Percentiles rank a stretch among this genome's conserved stretches.
These are phyloP conservation scores for Acromyrmex heyeri DNA, from an alignment of 1,140 invertebrate species.

Conservation along the genomic window DNA sequence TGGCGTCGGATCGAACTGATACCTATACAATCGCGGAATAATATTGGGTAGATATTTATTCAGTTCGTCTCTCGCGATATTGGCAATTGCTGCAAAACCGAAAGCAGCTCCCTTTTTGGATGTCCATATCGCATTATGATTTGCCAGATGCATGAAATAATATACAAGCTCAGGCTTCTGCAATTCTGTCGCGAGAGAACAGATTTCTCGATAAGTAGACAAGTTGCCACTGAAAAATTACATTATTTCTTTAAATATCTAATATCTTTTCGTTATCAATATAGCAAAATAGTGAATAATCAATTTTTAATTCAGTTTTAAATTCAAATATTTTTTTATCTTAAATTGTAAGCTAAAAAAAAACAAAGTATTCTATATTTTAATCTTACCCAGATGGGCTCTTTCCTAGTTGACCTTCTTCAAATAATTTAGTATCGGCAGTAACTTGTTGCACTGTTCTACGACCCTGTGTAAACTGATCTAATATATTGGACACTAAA, in stretches of 20 bases:
- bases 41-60: constrained; percentile 94
- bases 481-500: constrained; percentile 92
- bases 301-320: not conserved
- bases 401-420: constrained; percentile 94
- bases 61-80: constrained; percentile 93
- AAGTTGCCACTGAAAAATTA: constrained; percentile 90
- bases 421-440: constrained; percentile 94
- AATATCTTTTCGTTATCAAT: constrained; percentile 19
- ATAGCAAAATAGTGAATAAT: not conserved
- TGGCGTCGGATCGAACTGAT: constrained; percentile 96
- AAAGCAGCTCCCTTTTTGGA: constrained; percentile 97
- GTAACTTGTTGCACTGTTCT: constrained; percentile 91
- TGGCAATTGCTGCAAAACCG: constrained; percentile 94
- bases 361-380: constrained; percentile 13
- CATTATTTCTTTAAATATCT: constrained; percentile 39
- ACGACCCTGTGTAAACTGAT: constrained; percentile 93
- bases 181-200: constrained; percentile 96
- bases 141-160: constrained; percentile 97
- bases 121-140: constrained; percentile 97
- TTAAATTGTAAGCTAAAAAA: not conserved
- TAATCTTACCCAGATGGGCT: constrained; percentile 92
- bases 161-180: constrained; percentile 98
- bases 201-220: constrained; percentile 97
- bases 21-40: constrained; percentile 95
- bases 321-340: constrained; percentile 4